Evolutionary conservation across 2,797 vertebrate species (phyloP).

Genomic region (Arremon brunneinucha): DNA sequence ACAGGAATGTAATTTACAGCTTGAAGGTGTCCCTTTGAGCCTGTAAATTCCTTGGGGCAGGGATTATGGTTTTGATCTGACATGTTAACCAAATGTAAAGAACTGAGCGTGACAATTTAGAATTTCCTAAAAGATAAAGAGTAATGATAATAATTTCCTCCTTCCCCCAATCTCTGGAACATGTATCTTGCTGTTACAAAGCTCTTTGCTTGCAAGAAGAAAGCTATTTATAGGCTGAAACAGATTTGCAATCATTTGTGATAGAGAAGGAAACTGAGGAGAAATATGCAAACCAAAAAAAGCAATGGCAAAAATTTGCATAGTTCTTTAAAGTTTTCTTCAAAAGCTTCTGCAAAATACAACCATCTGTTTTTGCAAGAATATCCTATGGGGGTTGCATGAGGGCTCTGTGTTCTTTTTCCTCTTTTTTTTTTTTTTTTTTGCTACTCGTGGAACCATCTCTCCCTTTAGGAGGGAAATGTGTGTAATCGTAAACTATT

Average conservation of each 20-base stretch:
- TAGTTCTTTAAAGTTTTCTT: conserved; percentile 66
- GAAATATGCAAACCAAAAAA: conserved; percentile 65
- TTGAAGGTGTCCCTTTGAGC: neutral
- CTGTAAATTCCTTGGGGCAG: neutral
- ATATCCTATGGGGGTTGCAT: conserved; percentile 1
- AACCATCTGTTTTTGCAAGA: conserved; percentile 38
- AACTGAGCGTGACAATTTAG: neutral
- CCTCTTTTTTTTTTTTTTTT: neutral
- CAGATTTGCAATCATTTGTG: conserved; percentile 60
- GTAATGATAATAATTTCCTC: neutral
- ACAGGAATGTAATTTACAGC: neutral
- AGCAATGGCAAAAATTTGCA: conserved; percentile 65
- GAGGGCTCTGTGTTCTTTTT: conserved; percentile 15
- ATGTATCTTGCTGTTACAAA: conserved; percentile 36
- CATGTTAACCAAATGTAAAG: neutral
- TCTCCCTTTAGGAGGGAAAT: conserved; percentile 17
- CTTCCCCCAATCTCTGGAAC: neutral
- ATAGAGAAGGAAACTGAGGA: conserved; percentile 52
- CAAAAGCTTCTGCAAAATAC: conserved; percentile 41
- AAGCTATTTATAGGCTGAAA: conserved; percentile 52
- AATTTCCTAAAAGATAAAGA: conserved; percentile 21
- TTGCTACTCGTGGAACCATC: neutral
- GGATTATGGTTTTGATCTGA: conserved; percentile 22
- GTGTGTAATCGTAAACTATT: conserved; percentile 35
- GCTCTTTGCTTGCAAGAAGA: conserved; percentile 32